Percentiles rank a stretch among this genome's conserved stretches.
phyloP scores from a whole-genome alignment of 2,797 vertebrate species.

The Chelon labrosus region DNA sequence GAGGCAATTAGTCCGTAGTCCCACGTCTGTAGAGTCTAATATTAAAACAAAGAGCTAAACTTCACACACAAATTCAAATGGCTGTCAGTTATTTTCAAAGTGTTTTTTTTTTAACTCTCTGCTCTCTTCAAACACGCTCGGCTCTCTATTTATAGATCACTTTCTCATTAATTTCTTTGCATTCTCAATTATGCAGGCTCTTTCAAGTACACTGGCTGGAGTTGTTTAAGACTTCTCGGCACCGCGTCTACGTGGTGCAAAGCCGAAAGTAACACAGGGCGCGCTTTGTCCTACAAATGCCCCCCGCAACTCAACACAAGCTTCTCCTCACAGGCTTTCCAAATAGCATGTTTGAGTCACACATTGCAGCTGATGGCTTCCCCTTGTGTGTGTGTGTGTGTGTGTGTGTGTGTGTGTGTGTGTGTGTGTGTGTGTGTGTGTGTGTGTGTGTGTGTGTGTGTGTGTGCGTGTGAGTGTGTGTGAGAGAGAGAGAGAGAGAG shows the following conservation, averaged over 20 bases:
- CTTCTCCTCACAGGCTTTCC: constrained; percentile 16
- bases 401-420: constrained; percentile 3
- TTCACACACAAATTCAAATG: constrained; percentile 1
- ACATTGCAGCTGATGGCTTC: constrained; percentile 22
- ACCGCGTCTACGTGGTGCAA: constrained; percentile 21
- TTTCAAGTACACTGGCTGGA: constrained; percentile 36
- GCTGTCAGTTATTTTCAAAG: constrained; percentile 4
- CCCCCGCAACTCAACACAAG: constrained; percentile 5
- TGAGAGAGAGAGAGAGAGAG: neutral
- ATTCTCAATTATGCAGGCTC: constrained; percentile 55
- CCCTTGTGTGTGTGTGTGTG: neutral
- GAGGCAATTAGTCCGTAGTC: neutral
- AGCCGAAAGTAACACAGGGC: neutral
- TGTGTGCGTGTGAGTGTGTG: neutral
- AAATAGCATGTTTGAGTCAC: constrained; percentile 38
- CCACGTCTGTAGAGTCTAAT: neutral
- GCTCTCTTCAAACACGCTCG: constrained; percentile 25
- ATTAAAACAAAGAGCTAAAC: neutral
- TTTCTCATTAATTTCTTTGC: constrained; percentile 40
- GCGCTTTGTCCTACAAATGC: constrained; percentile 29
- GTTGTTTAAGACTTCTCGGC: constrained; percentile 19
- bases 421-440: constrained; percentile 1
- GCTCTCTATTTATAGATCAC: constrained; percentile 51
- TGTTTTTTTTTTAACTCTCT: constrained; percentile 8
- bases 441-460: constrained; percentile 1